Conservation (phyloP, 2,888 invertebrate species). For the Athrips mouffetella region DNA sequence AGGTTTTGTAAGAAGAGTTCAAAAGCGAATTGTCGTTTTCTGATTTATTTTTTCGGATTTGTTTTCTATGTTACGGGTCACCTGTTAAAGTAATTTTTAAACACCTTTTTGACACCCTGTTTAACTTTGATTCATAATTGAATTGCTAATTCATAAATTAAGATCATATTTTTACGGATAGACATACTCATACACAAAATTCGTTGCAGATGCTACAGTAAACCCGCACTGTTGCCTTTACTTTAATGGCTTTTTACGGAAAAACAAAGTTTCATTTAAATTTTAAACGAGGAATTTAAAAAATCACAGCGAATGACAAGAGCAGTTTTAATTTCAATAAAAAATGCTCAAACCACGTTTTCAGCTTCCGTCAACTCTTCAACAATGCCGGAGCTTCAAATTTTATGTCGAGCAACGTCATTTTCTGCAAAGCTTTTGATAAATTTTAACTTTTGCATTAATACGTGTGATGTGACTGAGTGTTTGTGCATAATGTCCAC, state of each 20-base stretch:
- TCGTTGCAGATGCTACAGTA: neutral
- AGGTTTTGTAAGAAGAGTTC: no score
- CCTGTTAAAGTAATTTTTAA: no score
- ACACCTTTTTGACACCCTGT: no score
- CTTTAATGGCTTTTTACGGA: neutral
- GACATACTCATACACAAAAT: neutral
- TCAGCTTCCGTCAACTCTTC: neutral
- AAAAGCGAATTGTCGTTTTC: no score
- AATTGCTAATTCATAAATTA: no score
- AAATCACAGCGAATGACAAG: conserved; percentile 1
- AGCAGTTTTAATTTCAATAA: conserved; percentile 1
- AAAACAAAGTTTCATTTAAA: neutral
- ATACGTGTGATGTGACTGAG: neutral
- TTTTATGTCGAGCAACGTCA: neutral
- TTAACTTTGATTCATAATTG: no score
- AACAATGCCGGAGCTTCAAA: neutral
- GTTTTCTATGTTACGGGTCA: no score
- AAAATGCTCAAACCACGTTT: neutral
- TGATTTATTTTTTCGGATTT: no score
- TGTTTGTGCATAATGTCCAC: neutral
- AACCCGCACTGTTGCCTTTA: neutral
- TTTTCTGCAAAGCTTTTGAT: neutral
- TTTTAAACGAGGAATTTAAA: conserved; percentile 3
- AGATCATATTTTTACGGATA: no score
- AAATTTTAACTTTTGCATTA: neutral